Base-by-base conservation (phyloP, 2,797 vertebrate species). In the Carapus acus region DNA sequence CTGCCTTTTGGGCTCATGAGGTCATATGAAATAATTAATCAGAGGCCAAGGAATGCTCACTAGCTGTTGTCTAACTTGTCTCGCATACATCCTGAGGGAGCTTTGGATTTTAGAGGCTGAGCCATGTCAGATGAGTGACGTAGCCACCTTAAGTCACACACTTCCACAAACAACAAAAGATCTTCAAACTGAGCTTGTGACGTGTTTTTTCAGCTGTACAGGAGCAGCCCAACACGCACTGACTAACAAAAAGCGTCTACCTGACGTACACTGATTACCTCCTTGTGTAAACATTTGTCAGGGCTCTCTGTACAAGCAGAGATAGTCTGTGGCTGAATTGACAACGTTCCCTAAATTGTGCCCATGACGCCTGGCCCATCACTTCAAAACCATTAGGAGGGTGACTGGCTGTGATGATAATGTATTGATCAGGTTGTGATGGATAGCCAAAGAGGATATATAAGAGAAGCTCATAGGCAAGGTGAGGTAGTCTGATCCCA, bases 201-300 rank as follows among this genome's bases (percentile, higher is more conserved):
- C 39, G 49, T 22, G 2, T 62, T 67, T 44, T 48, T 51, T 39
- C 6, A 16, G 27, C 11, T 33, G 24, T 47, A 31, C 22, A 48
- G 33, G 44, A 67, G 56, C 57, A 71, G 61, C 49, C 15, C 23
- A 69, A 76, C 58, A 65, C 59, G 49, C 39, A 62, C 61, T 55
- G 58, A 59, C 54, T 65, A 69, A 79, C 73, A 82, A 73, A 80
- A 86, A 85, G 54, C 78, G 82, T 56, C 37, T 41, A 49, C 53
- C 55, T 63, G 72, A 58, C 70, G 62, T 62, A 60, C 46, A 36
- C 71, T 84, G 81, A 88, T 84, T 82, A 73, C 75, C n/a, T 69
- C 64, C 61, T 16, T 46, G 71, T 76, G 83, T 61, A 86, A 91
- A 90, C 87, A 90, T 90, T 90, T 89, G 85, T 88, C 83, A 85